These are phyloP conservation scores for Halichondria panicea DNA, from an alignment of 37 sponge, comb jelly and placozoan genomes.

Conservation along the genomic window DNA sequence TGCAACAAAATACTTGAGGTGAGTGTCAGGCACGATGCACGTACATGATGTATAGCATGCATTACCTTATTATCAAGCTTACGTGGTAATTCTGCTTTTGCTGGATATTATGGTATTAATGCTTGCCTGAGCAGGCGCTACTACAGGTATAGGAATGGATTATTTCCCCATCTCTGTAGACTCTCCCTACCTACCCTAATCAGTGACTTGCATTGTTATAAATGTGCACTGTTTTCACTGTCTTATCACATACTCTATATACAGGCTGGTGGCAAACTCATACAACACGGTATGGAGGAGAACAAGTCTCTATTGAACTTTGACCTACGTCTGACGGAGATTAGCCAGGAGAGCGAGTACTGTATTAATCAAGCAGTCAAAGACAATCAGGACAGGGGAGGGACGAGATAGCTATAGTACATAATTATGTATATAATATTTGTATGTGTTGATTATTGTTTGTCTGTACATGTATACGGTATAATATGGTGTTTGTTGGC, in stretches of 20 bases:
- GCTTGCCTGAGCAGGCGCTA: too few species aligned
- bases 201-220: not conserved
- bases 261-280: conserved; percentile 70
- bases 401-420: not conserved
- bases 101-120: not conserved
- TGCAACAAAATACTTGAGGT: conserved; percentile 89
- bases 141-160: not conserved
- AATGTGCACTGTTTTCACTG: not conserved
- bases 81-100: not conserved
- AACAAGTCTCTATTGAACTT: conserved; percentile 69
- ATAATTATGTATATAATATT: not conserved
- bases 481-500: too few species aligned
- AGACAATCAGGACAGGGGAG: conserved; percentile 39
- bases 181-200: not conserved
- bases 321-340: conserved; percentile 88
- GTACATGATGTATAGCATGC: not conserved
- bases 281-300: conserved; percentile 95
- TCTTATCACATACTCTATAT: not conserved
- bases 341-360: conserved; percentile 93
- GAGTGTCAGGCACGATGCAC: not conserved
- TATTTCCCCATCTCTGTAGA: not conserved
- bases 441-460: not conserved
- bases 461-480: not conserved
- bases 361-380: conserved; percentile 85
- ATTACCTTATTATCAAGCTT: not conserved